These are phyloP conservation scores for Drosophila hydei DNA, from an alignment of 1,140 invertebrate genomes.

Conservation along the genomic window DNA sequence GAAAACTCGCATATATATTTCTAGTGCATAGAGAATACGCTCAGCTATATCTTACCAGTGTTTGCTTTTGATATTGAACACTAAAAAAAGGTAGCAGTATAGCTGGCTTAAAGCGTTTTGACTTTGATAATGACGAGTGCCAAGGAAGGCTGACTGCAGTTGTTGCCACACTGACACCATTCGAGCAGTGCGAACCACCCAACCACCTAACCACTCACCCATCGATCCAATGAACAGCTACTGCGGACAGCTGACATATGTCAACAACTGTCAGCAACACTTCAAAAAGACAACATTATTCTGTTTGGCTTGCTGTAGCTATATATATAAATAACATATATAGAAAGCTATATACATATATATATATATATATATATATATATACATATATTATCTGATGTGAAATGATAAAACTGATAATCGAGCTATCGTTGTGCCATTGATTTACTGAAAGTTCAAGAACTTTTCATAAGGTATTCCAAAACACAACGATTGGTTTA, in stretches of 20 bases:
- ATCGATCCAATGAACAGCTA: not conserved
- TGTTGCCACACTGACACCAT: constrained; percentile 39
- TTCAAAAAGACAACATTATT: not conserved
- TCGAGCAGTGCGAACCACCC: constrained; percentile 1
- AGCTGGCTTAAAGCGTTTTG: constrained; percentile 34
- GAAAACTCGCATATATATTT: not conserved
- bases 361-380: constrained; percentile 2
- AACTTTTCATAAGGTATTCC: too few species aligned
- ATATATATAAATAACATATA: constrained; percentile 1
- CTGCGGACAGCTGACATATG: constrained; percentile 17
- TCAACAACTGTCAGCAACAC: constrained; percentile 11
- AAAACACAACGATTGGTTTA: too few species aligned
- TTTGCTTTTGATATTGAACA: constrained; percentile 52
- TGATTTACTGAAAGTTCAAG: too few species aligned
- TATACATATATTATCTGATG: not conserved
- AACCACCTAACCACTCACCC: not conserved
- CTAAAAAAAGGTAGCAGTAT: constrained; percentile 20
- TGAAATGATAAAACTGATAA: too few species aligned
- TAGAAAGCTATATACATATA: not conserved
- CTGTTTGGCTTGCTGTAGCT: not conserved
- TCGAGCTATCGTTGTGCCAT: too few species aligned
- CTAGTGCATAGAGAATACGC: not conserved
- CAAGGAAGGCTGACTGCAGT: constrained; percentile 14
- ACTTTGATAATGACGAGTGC: constrained; percentile 41
- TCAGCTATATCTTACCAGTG: constrained; percentile 56